These are phyloP conservation scores for Microplitis mediator DNA, from an alignment of 1,140 invertebrate species.

Conservation along the genomic window DNA sequence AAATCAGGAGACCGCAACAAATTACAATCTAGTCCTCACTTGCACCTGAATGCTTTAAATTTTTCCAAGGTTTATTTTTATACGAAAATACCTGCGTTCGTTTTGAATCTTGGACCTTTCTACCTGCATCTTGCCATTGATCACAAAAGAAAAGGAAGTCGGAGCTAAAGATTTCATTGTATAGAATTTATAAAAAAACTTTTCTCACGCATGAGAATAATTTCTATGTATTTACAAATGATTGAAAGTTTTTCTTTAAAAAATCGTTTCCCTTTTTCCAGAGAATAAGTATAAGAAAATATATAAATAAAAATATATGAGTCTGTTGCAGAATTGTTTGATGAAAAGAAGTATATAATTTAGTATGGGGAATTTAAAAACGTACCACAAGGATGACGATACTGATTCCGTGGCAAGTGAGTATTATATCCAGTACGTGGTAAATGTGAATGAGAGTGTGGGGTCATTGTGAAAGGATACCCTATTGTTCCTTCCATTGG, in stretches of 20 bases:
- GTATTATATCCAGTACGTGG: constrained; percentile 48
- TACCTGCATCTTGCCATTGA: neutral
- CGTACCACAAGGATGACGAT: constrained; percentile 55
- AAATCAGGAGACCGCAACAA: constrained; percentile 20
- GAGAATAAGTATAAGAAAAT: neutral
- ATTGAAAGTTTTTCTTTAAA: too few relatives aligned
- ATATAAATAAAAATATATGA: neutral
- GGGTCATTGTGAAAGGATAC: constrained; percentile 51
- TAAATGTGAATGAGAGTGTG: constrained; percentile 55
- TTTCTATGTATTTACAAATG: neutral
- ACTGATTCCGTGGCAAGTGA: constrained; percentile 54
- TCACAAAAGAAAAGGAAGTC: neutral
- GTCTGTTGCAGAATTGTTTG: too few relatives aligned
- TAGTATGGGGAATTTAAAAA: neutral
- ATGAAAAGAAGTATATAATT: constrained; percentile 3
- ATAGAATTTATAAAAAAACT: neutral
- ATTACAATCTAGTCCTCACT: constrained; percentile 7
- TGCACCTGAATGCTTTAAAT: neutral
- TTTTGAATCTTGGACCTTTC: neutral
- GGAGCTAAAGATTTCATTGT: neutral
- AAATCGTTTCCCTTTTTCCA: neutral
- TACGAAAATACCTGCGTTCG: neutral
- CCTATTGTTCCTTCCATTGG: constrained; percentile 47
- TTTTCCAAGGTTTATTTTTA: neutral
- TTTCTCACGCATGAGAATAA: neutral